Conservation (phyloP, 2,888 invertebrate genomes). For the Drosophila algonquin region DNA sequence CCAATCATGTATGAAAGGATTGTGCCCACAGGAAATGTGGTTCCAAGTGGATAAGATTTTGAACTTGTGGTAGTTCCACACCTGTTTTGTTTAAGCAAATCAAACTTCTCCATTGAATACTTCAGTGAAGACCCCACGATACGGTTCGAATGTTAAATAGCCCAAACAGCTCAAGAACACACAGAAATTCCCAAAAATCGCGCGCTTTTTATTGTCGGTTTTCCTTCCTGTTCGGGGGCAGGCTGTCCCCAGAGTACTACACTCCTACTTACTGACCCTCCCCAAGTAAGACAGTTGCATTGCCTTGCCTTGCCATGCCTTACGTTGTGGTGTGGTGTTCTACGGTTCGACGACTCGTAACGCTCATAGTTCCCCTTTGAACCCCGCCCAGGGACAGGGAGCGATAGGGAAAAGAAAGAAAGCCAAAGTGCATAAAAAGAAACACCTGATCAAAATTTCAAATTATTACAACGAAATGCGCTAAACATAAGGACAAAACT, state of each 20-base stretch:
- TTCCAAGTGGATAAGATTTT: neutral
- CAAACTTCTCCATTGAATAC: conserved; percentile 23
- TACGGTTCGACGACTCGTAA: conserved; percentile 74
- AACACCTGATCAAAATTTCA: conserved; percentile 79
- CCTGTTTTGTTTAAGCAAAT: conserved; percentile 32
- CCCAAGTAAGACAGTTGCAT: conserved; percentile 28
- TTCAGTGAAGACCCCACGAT: conserved; percentile 48
- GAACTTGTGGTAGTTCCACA: conserved; percentile 6
- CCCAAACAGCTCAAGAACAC: conserved; percentile 26
- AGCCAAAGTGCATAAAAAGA: conserved; percentile 59
- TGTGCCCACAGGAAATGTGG: conserved; percentile 29
- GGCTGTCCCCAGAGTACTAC: neutral
- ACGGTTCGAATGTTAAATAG: conserved; percentile 74
- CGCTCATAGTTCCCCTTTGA: conserved; percentile 75
- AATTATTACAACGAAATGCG: conserved; percentile 72
- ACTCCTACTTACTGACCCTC: conserved; percentile 1
- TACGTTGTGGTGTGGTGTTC: conserved; percentile 50
- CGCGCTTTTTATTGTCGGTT: conserved; percentile 54
- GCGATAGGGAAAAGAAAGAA: conserved; percentile 49
- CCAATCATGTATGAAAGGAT: neutral
- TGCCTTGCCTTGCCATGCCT: conserved; percentile 6
- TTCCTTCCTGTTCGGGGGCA: conserved; percentile 52
- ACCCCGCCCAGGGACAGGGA: conserved; percentile 41
- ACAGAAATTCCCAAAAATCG: conserved; percentile 41
- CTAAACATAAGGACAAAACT: conserved; percentile 71